These are phyloP conservation scores for Arrhamphus sclerolepis DNA, from an alignment of 2,797 vertebrate genomes.

Conservation along the genomic window DNA sequence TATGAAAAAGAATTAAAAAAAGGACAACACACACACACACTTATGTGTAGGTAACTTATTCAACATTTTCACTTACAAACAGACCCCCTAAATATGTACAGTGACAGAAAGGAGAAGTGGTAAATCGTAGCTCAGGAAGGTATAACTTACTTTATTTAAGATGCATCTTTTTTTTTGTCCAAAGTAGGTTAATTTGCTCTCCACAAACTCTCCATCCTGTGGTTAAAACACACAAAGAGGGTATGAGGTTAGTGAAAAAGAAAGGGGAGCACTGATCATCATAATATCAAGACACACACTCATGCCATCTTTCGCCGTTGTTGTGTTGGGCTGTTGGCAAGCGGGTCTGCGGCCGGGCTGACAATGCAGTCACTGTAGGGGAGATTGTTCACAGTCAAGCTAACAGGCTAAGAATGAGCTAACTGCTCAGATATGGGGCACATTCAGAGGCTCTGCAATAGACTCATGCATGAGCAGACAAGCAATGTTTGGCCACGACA, in stretches of 20 bases:
- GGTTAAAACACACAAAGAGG: slow-evolving; percentile 48
- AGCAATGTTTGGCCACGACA: slow-evolving; percentile 71
- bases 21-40: too few relatives aligned
- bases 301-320: slow-evolving; percentile 51
- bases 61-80: too few relatives aligned
- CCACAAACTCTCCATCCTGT: slow-evolving; percentile 65
- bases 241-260: slow-evolving; percentile 34
- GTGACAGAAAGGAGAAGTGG: background rate
- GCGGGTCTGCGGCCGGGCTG: slow-evolving; percentile 39
- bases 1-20: too few relatives aligned
- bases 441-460: slow-evolving; percentile 64
- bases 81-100: background rate
- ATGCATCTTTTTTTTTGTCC: slow-evolving; percentile 37
- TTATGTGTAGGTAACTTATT: too few relatives aligned
- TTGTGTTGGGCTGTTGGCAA: slow-evolving; percentile 61
- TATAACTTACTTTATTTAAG: slow-evolving; percentile 63
- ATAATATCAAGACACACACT: slow-evolving; percentile 49
- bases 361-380: slow-evolving; percentile 71
- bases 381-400: slow-evolving; percentile 64
- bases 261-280: slow-evolving; percentile 46
- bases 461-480: slow-evolving; percentile 79
- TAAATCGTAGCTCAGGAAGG: background rate
- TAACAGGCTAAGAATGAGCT: slow-evolving; percentile 69
- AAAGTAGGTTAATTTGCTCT: slow-evolving; percentile 25
- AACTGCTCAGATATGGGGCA: slow-evolving; percentile 70